Evolutionary conservation across 2,888 invertebrate genomes (phyloP).

Genomic region (Chesias legatella): DNA sequence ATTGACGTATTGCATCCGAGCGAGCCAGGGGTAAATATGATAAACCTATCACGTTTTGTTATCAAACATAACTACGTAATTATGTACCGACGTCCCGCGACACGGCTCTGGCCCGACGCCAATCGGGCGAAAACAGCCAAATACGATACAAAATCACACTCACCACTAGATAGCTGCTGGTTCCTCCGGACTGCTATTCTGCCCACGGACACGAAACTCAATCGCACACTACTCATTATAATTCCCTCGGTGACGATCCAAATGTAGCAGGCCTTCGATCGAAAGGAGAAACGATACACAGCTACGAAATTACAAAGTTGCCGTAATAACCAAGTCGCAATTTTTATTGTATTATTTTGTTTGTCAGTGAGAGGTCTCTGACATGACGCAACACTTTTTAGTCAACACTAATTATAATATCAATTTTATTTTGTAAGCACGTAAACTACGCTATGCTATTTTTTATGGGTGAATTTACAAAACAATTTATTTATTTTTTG

Average conservation of each 20-base stretch:
- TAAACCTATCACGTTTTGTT: slow-evolving; percentile 54
- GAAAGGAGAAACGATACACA: slow-evolving; percentile 46
- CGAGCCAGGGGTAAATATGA: slow-evolving; percentile 32
- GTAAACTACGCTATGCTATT: slow-evolving; percentile 69
- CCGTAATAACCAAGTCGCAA: slow-evolving; percentile 55
- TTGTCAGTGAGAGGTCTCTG: slow-evolving; percentile 78
- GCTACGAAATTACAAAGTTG: slow-evolving; percentile 56
- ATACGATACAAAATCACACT: slow-evolving; percentile 45
- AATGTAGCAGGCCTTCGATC: slow-evolving; percentile 62
- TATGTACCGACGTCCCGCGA: slow-evolving; percentile 33
- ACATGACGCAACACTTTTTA: slow-evolving; percentile 80
- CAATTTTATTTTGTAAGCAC: slow-evolving; percentile 60
- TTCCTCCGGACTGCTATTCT: slow-evolving; percentile 72
- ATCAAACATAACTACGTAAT: slow-evolving; percentile 57
- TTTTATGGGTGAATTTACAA: slow-evolving; percentile 63
- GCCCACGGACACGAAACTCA: slow-evolving; percentile 72
- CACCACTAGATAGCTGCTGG: slow-evolving; percentile 69
- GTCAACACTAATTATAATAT: slow-evolving; percentile 64
- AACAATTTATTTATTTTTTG: slow-evolving; percentile 69
- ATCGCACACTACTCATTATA: slow-evolving; percentile 76
- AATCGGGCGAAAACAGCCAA: slow-evolving; percentile 48
- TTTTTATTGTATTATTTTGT: slow-evolving; percentile 74
- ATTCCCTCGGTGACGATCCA: slow-evolving; percentile 46
- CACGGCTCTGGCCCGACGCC: slow-evolving; percentile 60
- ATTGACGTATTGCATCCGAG: slow-evolving; percentile 5